A percentile compares a stretch with the other conserved stretches of the same genome.
phyloP scores from a whole-genome alignment of 2,113 vertebrate genomes.

The Peromyscus maniculatus region DNA sequence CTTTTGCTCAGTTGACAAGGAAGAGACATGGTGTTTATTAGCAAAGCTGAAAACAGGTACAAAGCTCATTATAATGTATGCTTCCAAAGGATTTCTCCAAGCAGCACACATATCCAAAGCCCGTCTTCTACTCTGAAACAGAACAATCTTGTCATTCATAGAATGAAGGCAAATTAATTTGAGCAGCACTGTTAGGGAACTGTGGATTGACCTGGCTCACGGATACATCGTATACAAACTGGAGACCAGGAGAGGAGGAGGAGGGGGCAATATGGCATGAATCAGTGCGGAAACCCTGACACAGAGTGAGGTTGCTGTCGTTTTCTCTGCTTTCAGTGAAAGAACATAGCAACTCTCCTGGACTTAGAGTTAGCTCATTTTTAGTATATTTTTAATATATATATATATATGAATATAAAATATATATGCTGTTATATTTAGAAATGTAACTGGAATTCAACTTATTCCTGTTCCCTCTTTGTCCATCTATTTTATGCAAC shows the following conservation, averaged over 20 bases:
- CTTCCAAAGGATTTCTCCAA: conserved; percentile 39
- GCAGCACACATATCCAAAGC: background rate
- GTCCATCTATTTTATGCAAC: background rate
- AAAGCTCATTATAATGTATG: background rate
- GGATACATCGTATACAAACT: conserved; percentile 53
- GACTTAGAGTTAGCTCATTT: conserved; percentile 69
- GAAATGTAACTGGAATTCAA: background rate
- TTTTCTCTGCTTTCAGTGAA: conserved; percentile 78
- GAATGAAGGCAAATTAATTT: conserved; percentile 74
- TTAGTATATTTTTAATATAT: background rate
- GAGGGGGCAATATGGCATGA: conserved; percentile 52
- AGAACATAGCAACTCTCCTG: conserved; percentile 65
- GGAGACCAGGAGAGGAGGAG: conserved; percentile 6
- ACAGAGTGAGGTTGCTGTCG: conserved; percentile 73
- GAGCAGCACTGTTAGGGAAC: conserved; percentile 54
- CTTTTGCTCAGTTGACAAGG: conserved; percentile 13
- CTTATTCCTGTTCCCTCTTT: background rate
- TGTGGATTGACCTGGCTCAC: conserved; percentile 70
- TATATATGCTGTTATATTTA: background rate
- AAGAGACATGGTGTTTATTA: background rate
- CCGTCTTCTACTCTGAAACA: conserved; percentile 17
- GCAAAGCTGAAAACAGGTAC: background rate
- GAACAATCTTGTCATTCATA: conserved; percentile 71
- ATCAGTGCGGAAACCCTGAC: conserved; percentile 67
- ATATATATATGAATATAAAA: background rate